phyloP scores from a whole-genome alignment of 2,797 vertebrate genomes.

The Chaenodraco wilsoni region DNA sequence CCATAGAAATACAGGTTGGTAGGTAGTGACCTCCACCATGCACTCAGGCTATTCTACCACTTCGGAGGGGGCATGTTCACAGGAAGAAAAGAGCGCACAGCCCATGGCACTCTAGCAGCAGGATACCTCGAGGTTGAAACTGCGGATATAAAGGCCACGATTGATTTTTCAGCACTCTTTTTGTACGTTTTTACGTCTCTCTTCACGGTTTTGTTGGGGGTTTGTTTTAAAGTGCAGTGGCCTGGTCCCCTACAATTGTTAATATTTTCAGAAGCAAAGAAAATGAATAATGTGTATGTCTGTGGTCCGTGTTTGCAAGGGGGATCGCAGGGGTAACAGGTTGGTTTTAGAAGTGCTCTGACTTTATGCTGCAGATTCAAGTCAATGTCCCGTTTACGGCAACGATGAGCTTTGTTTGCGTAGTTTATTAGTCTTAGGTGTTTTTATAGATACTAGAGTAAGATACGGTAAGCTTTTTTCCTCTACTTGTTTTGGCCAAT shows the following conservation, averaged over 20 bases:
- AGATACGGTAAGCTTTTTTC: no score
- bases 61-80: constrained; percentile 72
- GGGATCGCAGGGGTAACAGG: neutral
- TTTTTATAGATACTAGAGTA: no score
- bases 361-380: constrained; percentile 57
- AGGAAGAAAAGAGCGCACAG: constrained; percentile 71
- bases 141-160: constrained; percentile 77
- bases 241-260: constrained; percentile 16
- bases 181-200: constrained; percentile 54
- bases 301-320: constrained; percentile 22
- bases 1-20: constrained; percentile 51
- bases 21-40: constrained; percentile 72
- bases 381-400: constrained; percentile 58
- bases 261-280: constrained; percentile 28
- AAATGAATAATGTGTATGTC: neutral
- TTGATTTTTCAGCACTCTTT: constrained; percentile 69
- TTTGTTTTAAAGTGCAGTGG: constrained; percentile 58
- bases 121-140: constrained; percentile 71
- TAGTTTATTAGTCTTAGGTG: constrained; percentile 79
- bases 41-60: constrained; percentile 73
- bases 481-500: no score
- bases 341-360: constrained; percentile 45
- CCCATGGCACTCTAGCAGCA: constrained; percentile 77
- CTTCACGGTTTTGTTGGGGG: constrained; percentile 43
- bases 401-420: constrained; percentile 66